Percentiles rank a stretch among this genome's conserved stretches.
phyloP scores from a whole-genome alignment of 2,113 vertebrate species.

The Ammodytes marinus region DNA sequence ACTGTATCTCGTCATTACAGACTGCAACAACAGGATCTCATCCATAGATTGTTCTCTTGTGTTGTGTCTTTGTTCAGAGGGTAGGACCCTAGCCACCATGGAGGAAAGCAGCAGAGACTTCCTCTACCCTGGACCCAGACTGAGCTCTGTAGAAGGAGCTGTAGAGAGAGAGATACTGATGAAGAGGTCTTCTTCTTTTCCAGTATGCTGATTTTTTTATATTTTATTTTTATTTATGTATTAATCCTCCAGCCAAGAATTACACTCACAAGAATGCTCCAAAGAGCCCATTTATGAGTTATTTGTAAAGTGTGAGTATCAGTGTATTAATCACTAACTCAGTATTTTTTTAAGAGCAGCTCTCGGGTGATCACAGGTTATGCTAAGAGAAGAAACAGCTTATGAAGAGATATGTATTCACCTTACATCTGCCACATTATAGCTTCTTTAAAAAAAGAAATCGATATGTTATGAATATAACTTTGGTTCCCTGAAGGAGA shows the following conservation, averaged over 20 bases:
- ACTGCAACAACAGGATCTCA: slow-evolving; percentile 46
- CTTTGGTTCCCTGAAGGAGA: too few species aligned
- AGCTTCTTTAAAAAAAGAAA: not conserved
- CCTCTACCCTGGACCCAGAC: slow-evolving; percentile 90
- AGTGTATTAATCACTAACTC: not conserved
- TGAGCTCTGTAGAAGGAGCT: slow-evolving; percentile 80
- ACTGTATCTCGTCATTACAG: slow-evolving; percentile 45
- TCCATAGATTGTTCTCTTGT: slow-evolving; percentile 43
- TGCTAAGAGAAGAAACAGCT: not conserved
- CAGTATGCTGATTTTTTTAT: slow-evolving; percentile 81
- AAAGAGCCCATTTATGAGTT: not conserved
- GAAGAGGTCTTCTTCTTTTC: slow-evolving; percentile 88
- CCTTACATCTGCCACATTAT: not conserved
- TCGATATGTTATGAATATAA: too few species aligned
- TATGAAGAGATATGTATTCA: not conserved
- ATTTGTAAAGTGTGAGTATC: not conserved
- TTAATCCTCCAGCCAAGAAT: slow-evolving; percentile 29
- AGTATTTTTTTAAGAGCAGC: not conserved
- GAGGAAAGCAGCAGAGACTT: slow-evolving; percentile 92
- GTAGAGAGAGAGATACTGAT: slow-evolving; percentile 91
- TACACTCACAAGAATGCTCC: not conserved
- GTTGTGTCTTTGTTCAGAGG: slow-evolving; percentile 79
- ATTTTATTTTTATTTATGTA: slow-evolving; percentile 1
- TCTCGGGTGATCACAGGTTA: not conserved
- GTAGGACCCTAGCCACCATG: slow-evolving; percentile 89